phyloP scores from a whole-genome alignment of 2,113 vertebrate species.

The Otus sunia region DNA sequence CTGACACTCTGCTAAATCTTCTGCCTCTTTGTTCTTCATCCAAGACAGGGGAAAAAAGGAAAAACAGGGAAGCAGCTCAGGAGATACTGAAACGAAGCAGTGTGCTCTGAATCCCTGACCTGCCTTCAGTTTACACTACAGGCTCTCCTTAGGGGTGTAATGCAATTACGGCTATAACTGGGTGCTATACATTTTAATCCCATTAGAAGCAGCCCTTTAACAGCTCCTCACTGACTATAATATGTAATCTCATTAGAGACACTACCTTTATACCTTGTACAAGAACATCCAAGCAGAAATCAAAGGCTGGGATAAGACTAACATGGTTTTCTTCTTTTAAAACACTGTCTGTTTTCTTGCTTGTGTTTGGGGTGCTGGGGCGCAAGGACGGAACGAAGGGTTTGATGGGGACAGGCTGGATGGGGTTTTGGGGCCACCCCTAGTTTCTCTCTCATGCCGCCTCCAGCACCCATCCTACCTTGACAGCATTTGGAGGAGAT shows the following conservation, averaged over 20 bases:
- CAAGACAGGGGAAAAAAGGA: slow-evolving; percentile 58
- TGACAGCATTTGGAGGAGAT: not conserved
- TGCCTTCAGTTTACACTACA: slow-evolving; percentile 54
- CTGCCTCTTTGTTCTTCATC: slow-evolving; percentile 68
- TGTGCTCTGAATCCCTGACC: slow-evolving; percentile 10
- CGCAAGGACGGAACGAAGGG: not conserved
- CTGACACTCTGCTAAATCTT: slow-evolving; percentile 69
- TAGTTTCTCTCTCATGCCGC: not conserved
- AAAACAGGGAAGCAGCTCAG: slow-evolving; percentile 57
- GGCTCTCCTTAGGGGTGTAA: slow-evolving; percentile 60
- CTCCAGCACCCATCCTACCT: not conserved
- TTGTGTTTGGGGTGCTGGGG: not conserved
- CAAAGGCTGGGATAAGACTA: slow-evolving; percentile 28
- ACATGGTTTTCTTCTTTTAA: not conserved
- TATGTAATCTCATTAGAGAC: slow-evolving; percentile 72
- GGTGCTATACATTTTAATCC: slow-evolving; percentile 73
- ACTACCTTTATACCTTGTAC: slow-evolving; percentile 46
- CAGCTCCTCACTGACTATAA: slow-evolving; percentile 59
- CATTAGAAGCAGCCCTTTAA: slow-evolving; percentile 69
- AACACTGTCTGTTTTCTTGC: not conserved
- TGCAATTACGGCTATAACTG: slow-evolving; percentile 57
- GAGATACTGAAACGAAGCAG: slow-evolving; percentile 36
- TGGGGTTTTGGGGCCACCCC: not conserved
- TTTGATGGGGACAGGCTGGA: not conserved
- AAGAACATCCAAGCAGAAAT: slow-evolving; percentile 48